These are phyloP conservation scores for Haliclona indistincta DNA, from an alignment of 37 sponge, comb jelly and placozoan species.

Conservation along the genomic window DNA sequence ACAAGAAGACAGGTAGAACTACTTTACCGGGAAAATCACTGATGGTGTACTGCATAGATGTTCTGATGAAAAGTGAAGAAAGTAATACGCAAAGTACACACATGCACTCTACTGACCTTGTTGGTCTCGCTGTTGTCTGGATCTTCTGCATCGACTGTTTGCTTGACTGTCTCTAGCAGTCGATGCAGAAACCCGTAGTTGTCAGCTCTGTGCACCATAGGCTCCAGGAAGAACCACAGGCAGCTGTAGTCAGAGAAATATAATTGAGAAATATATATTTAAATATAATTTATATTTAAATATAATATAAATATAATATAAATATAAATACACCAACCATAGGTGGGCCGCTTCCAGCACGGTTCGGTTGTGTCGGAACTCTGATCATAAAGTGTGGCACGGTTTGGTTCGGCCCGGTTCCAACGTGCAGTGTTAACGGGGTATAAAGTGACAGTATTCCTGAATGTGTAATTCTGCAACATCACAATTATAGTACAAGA, in stretches of 20 bases:
- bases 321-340: too few relatives aligned
- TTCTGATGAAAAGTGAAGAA: conserved; percentile 17
- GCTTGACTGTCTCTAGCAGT: conserved; percentile 77
- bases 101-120: conserved; percentile 32
- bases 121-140: conserved; percentile 61
- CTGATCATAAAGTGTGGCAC: too few relatives aligned
- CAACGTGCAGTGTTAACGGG: too few relatives aligned
- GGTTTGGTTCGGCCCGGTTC: too few relatives aligned
- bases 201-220: conserved; percentile 62
- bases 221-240: conserved; percentile 88
- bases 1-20: conserved; percentile 29
- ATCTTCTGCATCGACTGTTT: conserved; percentile 77
- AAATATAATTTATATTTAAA: too few relatives aligned
- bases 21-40: conserved; percentile 49
- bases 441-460: too few relatives aligned
- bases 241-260: conserved; percentile 25
- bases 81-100: not conserved
- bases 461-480: too few relatives aligned
- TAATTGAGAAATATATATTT: too few relatives aligned
- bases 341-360: too few relatives aligned
- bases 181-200: conserved; percentile 73
- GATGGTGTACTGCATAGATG: conserved; percentile 52
- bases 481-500: too few relatives aligned
- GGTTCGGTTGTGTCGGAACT: too few relatives aligned
- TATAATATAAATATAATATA: too few relatives aligned